Conservation (phyloP, 2,113 vertebrate species). For the Vicugna pacos region DNA sequence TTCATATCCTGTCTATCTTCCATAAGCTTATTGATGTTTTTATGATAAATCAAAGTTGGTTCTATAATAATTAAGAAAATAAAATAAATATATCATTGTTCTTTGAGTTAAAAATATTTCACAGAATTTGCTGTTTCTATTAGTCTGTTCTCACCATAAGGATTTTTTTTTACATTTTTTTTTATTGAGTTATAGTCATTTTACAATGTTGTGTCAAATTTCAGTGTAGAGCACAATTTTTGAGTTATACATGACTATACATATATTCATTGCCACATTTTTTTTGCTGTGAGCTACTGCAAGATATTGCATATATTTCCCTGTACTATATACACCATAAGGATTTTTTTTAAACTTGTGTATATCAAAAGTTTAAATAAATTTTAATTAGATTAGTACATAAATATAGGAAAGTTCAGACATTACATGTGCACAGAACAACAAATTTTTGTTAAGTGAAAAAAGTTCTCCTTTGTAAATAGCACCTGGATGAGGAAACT, state of each 20-base stretch:
- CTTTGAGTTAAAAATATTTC: neutral
- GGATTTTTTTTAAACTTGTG: neutral
- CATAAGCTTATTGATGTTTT: neutral
- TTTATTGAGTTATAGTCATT: too few species aligned
- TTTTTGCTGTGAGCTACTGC: too few species aligned
- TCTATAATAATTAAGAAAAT: neutral
- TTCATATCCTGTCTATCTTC: neutral
- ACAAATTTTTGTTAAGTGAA: neutral
- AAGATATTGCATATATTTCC: too few species aligned
- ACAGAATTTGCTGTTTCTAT: neutral
- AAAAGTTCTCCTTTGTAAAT: neutral
- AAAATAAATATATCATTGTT: neutral
- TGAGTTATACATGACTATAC: too few species aligned
- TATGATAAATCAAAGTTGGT: neutral
- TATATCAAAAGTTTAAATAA: neutral
- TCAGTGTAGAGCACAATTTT: too few species aligned
- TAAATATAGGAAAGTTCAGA: neutral
- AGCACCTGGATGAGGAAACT: neutral
- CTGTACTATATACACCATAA: too few species aligned
- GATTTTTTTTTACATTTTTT: neutral
- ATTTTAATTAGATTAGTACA: neutral
- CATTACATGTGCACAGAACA: neutral
- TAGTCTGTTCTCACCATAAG: neutral
- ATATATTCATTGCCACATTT: too few species aligned
- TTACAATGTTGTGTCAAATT: too few species aligned